Evolutionary conservation across 2,888 invertebrate genomes (phyloP).

Genomic region (Dasypolia templi): DNA sequence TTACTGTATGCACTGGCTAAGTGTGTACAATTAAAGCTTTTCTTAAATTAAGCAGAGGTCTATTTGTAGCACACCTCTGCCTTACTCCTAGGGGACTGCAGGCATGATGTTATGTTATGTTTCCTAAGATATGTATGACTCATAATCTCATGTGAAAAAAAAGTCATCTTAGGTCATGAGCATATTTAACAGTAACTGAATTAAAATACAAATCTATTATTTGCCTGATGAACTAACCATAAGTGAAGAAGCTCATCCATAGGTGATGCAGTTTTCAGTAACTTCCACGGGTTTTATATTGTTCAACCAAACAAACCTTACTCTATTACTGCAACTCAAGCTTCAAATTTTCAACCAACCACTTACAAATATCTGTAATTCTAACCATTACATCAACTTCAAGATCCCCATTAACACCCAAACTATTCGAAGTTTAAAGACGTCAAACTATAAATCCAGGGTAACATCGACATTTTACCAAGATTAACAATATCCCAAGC

Average conservation of each 20-base stretch:
- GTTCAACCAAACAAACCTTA: neutral
- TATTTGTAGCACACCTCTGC: too few species aligned
- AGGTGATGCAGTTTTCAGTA: too few species aligned
- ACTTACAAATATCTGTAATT: conserved; percentile 48
- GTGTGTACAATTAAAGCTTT: too few species aligned
- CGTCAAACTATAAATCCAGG: conserved; percentile 67
- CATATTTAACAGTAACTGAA: neutral
- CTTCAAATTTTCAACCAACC: conserved; percentile 10
- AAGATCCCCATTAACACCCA: conserved; percentile 62
- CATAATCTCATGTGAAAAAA: too few species aligned
- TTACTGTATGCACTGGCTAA: neutral
- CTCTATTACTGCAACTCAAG: neutral
- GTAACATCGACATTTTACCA: conserved; percentile 79
- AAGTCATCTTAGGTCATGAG: neutral
- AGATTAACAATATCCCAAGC: conserved; percentile 82
- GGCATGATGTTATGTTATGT: too few species aligned
- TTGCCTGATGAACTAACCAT: neutral
- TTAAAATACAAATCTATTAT: too few species aligned
- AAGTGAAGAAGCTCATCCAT: too few species aligned
- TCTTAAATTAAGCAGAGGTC: too few species aligned
- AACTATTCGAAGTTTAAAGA: conserved; percentile 62
- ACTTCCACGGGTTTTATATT: neutral
- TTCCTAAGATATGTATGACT: too few species aligned
- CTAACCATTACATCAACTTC: conserved; percentile 55
- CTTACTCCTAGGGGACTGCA: too few species aligned